A percentile compares a stretch with the other conserved stretches of the same genome.
phyloP scores from a whole-genome alignment of 1,140 invertebrate genomes.

The Chlorops oryzae region DNA sequence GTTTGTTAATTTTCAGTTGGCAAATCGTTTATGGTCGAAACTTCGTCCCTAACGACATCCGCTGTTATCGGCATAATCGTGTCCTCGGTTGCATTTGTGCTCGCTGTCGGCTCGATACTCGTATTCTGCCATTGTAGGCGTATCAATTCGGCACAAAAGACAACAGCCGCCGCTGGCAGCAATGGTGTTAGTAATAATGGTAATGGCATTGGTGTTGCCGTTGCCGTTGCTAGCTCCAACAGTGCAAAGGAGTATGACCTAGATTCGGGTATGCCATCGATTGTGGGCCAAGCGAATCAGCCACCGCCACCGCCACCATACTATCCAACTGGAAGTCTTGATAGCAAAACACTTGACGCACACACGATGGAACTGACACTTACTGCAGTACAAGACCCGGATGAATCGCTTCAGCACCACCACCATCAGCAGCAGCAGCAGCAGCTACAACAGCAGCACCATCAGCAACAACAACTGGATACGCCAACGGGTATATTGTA shows the following conservation, averaged over 20 bases:
- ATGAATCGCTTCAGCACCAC: constrained; percentile 42
- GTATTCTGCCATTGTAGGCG: constrained; percentile 39
- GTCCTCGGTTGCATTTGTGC: constrained; percentile 30
- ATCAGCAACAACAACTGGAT: constrained; percentile 25
- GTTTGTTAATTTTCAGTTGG: constrained; percentile 25
- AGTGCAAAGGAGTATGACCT: constrained; percentile 36
- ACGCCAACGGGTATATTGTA: constrained; percentile 28
- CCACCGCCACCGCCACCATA: constrained; percentile 39
- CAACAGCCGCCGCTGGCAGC: constrained; percentile 10
- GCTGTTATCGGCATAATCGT: constrained; percentile 39
- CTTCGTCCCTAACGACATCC: constrained; percentile 33
- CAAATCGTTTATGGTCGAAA: constrained; percentile 38
- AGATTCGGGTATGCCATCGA: constrained; percentile 28
- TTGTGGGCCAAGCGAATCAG: constrained; percentile 20
- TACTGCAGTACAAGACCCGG: constrained; percentile 38
- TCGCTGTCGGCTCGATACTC: constrained; percentile 30
- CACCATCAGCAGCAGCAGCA: constrained; percentile 23
- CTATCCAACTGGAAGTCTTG: constrained; percentile 37
- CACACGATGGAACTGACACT: constrained; percentile 36
- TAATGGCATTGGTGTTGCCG: neutral
- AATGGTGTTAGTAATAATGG: neutral
- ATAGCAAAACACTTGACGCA: constrained; percentile 33
- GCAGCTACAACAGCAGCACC: constrained; percentile 24
- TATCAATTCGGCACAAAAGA: constrained; percentile 31
- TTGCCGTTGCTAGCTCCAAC: neutral